A percentile compares a stretch with the other conserved stretches of the same genome.
Evolutionary conservation across 2,888 invertebrate genomes (phyloP).

Genomic region (Hesperia comma): DNA sequence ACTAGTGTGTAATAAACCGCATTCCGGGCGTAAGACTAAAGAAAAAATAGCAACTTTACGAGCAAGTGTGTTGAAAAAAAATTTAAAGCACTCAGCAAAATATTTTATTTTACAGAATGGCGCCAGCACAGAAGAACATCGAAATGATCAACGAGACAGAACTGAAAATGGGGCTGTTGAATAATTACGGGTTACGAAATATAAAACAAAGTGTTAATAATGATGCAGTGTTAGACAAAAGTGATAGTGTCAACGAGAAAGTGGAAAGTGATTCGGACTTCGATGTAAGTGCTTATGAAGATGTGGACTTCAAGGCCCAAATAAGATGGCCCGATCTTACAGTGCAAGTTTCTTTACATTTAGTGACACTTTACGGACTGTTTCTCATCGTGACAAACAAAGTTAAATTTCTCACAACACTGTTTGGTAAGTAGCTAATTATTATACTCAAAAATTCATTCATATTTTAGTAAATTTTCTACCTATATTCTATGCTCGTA

Average conservation of each 20-base stretch:
- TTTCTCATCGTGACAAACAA: conserved; percentile 84
- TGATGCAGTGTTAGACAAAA: conserved; percentile 53
- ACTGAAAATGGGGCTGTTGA: conserved; percentile 57
- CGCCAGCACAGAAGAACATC: conserved; percentile 66
- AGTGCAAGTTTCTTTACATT: conserved; percentile 88
- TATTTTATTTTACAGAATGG: conserved; percentile 51
- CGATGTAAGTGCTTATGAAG: conserved; percentile 69
- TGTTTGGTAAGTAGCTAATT: conserved; percentile 87
- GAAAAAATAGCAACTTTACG: too few species aligned
- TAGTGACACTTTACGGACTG: conserved; percentile 87
- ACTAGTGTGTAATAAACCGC: too few species aligned
- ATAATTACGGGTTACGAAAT: conserved; percentile 49
- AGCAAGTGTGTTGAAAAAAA: too few species aligned
- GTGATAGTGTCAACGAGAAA: conserved; percentile 47
- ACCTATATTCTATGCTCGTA: too few species aligned
- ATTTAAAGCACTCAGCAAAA: too few species aligned
- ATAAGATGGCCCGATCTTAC: conserved; percentile 89
- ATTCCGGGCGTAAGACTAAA: too few species aligned
- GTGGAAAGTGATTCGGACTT: conserved; percentile 60
- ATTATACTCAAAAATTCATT: too few species aligned
- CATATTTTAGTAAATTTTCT: too few species aligned
- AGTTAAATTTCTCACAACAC: conserved; percentile 84
- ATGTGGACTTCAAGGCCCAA: conserved; percentile 82
- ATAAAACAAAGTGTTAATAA: conserved; percentile 57
- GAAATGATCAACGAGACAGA: conserved; percentile 54